Base-by-base conservation (phyloP, 92 coral and sea anemone species). In the Phenganax marumi region DNA sequence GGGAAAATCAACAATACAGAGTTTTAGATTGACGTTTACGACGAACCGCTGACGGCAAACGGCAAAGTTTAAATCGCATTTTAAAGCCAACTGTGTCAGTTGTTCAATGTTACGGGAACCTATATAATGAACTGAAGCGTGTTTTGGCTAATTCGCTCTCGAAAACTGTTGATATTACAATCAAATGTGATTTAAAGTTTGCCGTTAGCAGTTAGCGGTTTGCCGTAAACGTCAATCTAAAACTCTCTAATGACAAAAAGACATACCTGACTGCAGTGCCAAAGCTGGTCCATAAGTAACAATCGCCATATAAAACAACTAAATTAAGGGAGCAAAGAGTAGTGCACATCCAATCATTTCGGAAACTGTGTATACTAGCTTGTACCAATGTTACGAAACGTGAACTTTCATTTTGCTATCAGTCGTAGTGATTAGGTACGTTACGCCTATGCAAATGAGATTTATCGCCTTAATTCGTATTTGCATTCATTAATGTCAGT, bases 221-320 rank as follows among this genome's bases (percentile, higher is more conserved):
- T n/a, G n/a, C n/a, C n/a, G n/a, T n/a, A n/a, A n/a, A n/a, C n/a
- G n/a, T n/a, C n/a, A n/a, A n/a, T n/a, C n/a, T n/a, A n/a, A n/a
- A n/a, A n/a, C n/a, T n/a, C n/a, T n/a, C n/a, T n/a, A n/a, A 22
- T 65, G 21, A 56, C 10, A 53, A 54, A 8, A 18, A 14, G 11
- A 84, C 75, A 71, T 82, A 90, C 97, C 97, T 81, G 97, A 91
- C 84, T 92, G 90, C 79, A 90, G 80, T 8, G 97, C 97, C 33
- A 92, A 75, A 1, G 97, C 87, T 69, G 97, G 93, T 33, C 97
- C 97, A 85, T 92, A 92, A 16, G 87, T 87, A n/a, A 92, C 97
- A 69, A 92, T 90, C 10, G 97, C 97, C 97, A 92, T 90, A 23
- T 92, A 92, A 5, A 90, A 84, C 78, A 89, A 90, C 97, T 92